phyloP scores from a whole-genome alignment of 2,888 invertebrate genomes.

The Coenonympha glycerion region DNA sequence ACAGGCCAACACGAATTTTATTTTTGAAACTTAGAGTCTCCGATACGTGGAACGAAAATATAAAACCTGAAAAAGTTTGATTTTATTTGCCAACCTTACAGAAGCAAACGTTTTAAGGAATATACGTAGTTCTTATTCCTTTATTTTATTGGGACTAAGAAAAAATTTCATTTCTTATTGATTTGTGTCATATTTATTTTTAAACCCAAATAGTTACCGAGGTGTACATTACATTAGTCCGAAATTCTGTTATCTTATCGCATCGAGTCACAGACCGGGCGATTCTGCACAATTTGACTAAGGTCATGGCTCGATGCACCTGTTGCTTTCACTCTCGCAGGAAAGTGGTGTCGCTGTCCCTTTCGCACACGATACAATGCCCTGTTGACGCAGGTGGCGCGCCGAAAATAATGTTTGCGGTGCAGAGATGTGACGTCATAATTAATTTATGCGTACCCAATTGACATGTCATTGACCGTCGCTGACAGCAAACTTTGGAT shows the following conservation, averaged over 20 bases:
- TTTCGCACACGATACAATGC: conserved; percentile 26
- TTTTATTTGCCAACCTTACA: too few species aligned
- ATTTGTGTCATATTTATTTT: too few species aligned
- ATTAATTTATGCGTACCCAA: background rate
- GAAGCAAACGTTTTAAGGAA: too few species aligned
- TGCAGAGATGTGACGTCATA: background rate
- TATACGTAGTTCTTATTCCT: too few species aligned
- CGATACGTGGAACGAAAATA: too few species aligned
- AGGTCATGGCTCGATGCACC: conserved; percentile 54
- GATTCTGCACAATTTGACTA: conserved; percentile 47
- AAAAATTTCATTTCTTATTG: too few species aligned
- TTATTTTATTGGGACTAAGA: too few species aligned
- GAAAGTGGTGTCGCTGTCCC: conserved; percentile 8
- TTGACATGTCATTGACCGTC: too few species aligned
- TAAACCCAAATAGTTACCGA: background rate
- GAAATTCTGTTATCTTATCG: conserved; percentile 44
- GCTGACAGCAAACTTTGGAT: too few species aligned
- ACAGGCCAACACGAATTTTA: too few species aligned
- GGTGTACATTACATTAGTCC: conserved; percentile 10
- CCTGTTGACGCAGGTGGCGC: conserved; percentile 35
- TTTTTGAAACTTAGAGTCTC: too few species aligned
- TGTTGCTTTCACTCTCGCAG: conserved; percentile 31
- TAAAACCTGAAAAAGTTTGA: too few species aligned
- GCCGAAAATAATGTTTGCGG: conserved; percentile 10
- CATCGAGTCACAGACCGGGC: conserved; percentile 54